phyloP scores from a whole-genome alignment of 2,113 vertebrate species.

The Calcarius ornatus region DNA sequence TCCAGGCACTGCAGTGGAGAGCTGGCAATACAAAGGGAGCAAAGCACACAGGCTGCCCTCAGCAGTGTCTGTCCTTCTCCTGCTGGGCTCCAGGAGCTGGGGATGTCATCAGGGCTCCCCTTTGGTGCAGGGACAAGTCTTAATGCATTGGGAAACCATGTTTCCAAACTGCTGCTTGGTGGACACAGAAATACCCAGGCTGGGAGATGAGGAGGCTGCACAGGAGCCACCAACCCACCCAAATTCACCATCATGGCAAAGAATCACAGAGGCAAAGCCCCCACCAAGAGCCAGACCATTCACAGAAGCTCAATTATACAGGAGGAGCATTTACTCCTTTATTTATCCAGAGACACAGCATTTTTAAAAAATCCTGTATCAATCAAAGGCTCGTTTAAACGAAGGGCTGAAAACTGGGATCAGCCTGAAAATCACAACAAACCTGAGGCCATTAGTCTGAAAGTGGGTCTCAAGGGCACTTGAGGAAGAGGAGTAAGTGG shows the following conservation, averaged over 20 bases:
- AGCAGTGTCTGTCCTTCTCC: not conserved
- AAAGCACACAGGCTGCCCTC: not conserved
- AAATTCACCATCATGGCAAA: not conserved
- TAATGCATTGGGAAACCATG: not conserved
- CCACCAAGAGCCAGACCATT: not conserved
- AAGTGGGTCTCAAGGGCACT: slow-evolving; percentile 29
- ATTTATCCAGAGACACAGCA: not conserved
- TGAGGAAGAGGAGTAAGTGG: slow-evolving; percentile 26
- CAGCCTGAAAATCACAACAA: slow-evolving; percentile 27
- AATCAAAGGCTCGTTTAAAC: not conserved
- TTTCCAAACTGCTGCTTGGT: not conserved
- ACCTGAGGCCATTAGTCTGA: slow-evolving; percentile 22
- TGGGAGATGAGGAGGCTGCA: not conserved
- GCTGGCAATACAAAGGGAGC: not conserved
- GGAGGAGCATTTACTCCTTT: not conserved
- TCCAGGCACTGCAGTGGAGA: not conserved
- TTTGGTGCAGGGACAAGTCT: fast-evolving
- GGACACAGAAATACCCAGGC: not conserved
- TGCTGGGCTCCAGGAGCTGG: not conserved
- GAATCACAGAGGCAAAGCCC: not conserved
- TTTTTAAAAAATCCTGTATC: not conserved
- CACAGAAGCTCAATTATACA: not conserved
- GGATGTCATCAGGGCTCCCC: not conserved
- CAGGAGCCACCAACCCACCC: not conserved
- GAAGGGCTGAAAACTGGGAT: not conserved